Evolutionary conservation across 2,888 invertebrate species (phyloP), one percentile per base, ranked within the genome.

Genomic region (Parnassius smintheus): DNA sequence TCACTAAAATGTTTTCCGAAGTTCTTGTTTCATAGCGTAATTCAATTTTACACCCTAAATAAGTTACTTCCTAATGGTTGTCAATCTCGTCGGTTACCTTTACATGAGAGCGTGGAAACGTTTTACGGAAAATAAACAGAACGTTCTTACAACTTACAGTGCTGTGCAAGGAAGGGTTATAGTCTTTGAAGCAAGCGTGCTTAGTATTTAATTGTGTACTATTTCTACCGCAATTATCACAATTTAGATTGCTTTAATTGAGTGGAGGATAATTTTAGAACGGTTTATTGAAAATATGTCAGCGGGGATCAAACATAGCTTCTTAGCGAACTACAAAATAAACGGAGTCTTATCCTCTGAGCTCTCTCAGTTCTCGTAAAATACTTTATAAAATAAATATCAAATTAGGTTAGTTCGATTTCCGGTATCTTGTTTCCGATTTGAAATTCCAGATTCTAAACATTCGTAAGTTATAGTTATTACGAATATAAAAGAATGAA

Each of bases 161-260:
- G 25, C 1, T 35, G 35, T 49, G n/a, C 12, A 35, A 56, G 46
- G 48, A 48, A 56, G 41, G 25, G 11, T 51, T 51, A 11, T 4
- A 22, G 12, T 18, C 35, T 41, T 66, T 62, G 72, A 70, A 71
- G 74, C 77, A 54, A 68, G 72, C 80, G 82, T 82, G 83, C 83
- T 76, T 80, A 76, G 75, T 77, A 85, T 35, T 35, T 35, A 53
- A 49, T 56, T 13, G 48, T 56, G 42, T 25, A 52, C 48, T 54
- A 54, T 54, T 54, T 41, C 44, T 49, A 41, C n/a, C 41, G 42
- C 46, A 22, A 55, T 42, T 42, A 60, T 61, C 56, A 61, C 45
- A 41, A 10, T 10, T 44, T 41, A 12, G 13, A 45, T 45, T 22
- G 41, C 41, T 53, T 50, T 51, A 52, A 41, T 42, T 44, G 48